Evolutionary conservation across 1,140 invertebrate genomes (phyloP).

Genomic region (Lysiphlebus fabarum): DNA sequence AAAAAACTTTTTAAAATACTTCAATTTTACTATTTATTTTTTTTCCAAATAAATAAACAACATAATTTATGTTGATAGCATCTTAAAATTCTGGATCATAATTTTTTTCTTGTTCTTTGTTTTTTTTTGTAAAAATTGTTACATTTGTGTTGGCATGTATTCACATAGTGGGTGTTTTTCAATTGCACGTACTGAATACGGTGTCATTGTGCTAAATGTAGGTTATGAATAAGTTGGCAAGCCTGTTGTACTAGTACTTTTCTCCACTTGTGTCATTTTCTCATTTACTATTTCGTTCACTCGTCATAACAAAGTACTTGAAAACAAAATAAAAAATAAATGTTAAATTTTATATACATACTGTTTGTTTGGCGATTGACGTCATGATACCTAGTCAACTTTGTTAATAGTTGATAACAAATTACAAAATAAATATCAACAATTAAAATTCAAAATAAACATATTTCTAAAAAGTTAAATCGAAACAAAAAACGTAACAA

Average conservation of each 20-base stretch:
- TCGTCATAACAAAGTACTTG: conserved; percentile 43
- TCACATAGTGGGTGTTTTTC: conserved; percentile 33
- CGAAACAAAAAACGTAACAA: background rate
- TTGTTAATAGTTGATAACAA: too few species aligned
- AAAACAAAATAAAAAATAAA: background rate
- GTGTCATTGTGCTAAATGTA: conserved; percentile 44
- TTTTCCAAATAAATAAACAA: background rate
- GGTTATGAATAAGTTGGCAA: conserved; percentile 40
- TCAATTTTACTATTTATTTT: too few species aligned
- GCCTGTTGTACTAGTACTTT: conserved; percentile 10
- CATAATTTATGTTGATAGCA: too few species aligned
- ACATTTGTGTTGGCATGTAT: conserved; percentile 27
- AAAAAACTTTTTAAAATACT: too few species aligned
- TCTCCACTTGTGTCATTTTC: conserved; percentile 17
- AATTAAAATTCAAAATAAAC: too few species aligned
- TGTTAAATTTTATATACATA: too few species aligned
- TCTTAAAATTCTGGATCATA: background rate
- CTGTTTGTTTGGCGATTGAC: too few species aligned
- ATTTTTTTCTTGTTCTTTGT: conserved; percentile 12
- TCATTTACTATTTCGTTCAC: conserved; percentile 12
- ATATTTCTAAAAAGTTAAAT: too few species aligned
- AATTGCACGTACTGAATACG: conserved; percentile 36
- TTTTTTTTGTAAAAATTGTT: conserved; percentile 17
- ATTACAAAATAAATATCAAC: too few species aligned
- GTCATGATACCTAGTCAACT: too few species aligned